These are phyloP conservation scores for Drosophila leonis DNA, from an alignment of 2,888 invertebrate species.

Conservation along the genomic window DNA sequence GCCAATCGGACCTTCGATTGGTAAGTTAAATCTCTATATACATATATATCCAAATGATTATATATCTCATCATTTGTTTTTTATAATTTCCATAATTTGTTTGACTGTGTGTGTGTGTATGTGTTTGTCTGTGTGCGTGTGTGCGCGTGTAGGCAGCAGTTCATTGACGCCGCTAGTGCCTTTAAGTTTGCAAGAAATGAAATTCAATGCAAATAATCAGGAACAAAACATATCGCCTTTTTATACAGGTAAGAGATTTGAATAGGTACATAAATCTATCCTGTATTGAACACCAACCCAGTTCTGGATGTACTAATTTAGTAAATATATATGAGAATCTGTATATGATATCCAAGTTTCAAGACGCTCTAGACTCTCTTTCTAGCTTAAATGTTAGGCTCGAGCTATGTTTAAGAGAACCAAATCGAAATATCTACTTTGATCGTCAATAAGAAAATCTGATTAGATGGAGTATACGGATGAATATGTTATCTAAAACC, in stretches of 20 bases:
- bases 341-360: background rate
- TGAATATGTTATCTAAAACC: too few relatives aligned
- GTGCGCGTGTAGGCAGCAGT: constrained; percentile 86
- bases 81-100: background rate
- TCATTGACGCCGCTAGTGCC: constrained; percentile 90
- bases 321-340: background rate
- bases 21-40: constrained; percentile 84
- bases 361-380: too few relatives aligned
- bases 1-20: constrained; percentile 90
- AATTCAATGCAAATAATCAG: constrained; percentile 88
- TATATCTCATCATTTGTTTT: background rate
- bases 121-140: background rate
- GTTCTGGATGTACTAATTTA: background rate
- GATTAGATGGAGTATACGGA: too few relatives aligned
- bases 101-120: background rate
- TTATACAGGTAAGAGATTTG: constrained; percentile 88
- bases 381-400: too few relatives aligned
- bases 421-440: background rate
- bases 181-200: constrained; percentile 91
- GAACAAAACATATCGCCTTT: constrained; percentile 90
- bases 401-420: too few relatives aligned
- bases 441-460: background rate
- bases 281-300: background rate
- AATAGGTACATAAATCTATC: background rate
- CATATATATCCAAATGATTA: too few relatives aligned